Conservation (phyloP, 2,888 invertebrate genomes). For the Dryocosmus kuriphilus region DNA sequence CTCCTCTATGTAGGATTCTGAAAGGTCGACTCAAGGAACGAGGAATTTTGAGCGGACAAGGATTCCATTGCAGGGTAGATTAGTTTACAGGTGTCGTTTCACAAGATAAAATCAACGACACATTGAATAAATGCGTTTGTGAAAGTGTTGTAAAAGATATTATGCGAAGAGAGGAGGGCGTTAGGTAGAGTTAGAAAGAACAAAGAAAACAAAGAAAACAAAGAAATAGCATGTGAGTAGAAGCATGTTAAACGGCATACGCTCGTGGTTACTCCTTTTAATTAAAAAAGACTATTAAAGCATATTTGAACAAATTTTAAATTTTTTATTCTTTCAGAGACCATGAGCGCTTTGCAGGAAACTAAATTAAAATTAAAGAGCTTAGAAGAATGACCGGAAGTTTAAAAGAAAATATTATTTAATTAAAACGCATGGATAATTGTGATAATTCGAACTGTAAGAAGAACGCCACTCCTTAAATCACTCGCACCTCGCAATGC, state of each 20-base stretch:
- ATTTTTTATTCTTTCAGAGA: neutral
- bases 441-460: conserved; percentile 40
- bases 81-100: conserved; percentile 39
- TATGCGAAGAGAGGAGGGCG: conserved; percentile 40
- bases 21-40: conserved; percentile 17
- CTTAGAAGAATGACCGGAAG: conserved; percentile 5
- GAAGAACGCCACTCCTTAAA: conserved; percentile 25
- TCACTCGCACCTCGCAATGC: conserved; percentile 43
- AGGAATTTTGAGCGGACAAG: conserved; percentile 10
- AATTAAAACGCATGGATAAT: conserved; percentile 4
- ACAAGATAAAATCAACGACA: conserved; percentile 45
- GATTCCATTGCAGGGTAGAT: conserved; percentile 11
- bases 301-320: neutral
- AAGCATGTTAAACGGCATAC: conserved; percentile 68
- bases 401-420: conserved; percentile 28
- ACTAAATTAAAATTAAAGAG: conserved; percentile 38
- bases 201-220: conserved; percentile 63
- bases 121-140: conserved; percentile 48
- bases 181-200: conserved; percentile 68
- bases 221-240: conserved; percentile 71
- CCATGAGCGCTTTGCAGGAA: conserved; percentile 37
- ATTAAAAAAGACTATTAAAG: neutral
- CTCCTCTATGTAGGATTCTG: conserved; percentile 61
- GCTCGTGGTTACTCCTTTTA: conserved; percentile 51
- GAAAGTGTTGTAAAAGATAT: conserved; percentile 24